Conservation (phyloP, 2,113 vertebrate genomes). For the Pithys albifrons region DNA sequence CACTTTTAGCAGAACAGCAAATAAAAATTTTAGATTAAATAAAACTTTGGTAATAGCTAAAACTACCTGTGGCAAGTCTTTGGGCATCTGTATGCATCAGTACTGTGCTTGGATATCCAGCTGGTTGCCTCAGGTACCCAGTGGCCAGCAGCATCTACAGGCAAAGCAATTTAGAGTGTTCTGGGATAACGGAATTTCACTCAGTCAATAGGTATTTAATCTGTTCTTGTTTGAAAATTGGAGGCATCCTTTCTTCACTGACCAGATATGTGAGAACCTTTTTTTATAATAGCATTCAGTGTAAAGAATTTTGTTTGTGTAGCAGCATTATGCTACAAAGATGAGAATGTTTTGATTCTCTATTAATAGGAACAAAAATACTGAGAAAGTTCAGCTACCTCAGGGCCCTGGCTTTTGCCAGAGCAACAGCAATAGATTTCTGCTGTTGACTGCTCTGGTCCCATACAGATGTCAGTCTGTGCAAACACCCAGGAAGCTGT, state of each 20-base stretch:
- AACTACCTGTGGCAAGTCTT: background rate
- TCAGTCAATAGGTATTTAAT: background rate
- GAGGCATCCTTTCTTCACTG: background rate
- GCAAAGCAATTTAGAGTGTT: background rate
- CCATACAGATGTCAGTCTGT: background rate
- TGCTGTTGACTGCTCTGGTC: background rate
- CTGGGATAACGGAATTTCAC: background rate
- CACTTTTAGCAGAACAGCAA: background rate
- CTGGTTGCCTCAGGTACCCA: accelerated
- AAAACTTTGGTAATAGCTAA: background rate
- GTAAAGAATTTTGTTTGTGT: background rate
- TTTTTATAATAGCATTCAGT: background rate
- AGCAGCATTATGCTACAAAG: background rate
- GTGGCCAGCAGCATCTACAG: background rate
- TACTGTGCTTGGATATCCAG: background rate
- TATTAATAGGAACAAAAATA: background rate
- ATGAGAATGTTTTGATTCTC: background rate
- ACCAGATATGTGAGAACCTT: background rate
- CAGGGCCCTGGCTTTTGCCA: background rate
- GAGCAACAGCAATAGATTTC: background rate
- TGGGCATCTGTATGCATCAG: accelerated
- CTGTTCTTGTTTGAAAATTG: background rate
- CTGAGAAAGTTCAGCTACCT: background rate
- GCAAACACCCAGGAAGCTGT: background rate
- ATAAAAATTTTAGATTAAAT: background rate